Evolutionary conservation across 2,113 vertebrate species (phyloP).

Genomic region (Tragelaphus buxtoni): DNA sequence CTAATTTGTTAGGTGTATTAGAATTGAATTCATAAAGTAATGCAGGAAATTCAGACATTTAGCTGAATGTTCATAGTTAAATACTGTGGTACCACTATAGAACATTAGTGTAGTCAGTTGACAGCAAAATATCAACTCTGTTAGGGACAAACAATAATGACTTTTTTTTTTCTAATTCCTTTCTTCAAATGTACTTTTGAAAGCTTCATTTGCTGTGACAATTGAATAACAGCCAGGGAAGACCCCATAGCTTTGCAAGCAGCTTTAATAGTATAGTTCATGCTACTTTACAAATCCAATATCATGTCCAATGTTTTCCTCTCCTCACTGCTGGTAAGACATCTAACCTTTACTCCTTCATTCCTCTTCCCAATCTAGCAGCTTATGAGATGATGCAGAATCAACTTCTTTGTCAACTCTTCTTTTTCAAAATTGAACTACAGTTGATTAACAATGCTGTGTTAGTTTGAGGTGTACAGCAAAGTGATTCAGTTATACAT

Average conservation of each 20-base stretch:
- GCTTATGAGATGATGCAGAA: not conserved
- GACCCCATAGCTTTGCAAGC: not conserved
- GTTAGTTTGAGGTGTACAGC: not conserved
- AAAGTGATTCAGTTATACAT: not conserved
- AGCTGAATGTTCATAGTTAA: not conserved
- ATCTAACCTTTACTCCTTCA: not conserved
- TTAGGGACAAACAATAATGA: not conserved
- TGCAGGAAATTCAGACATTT: not conserved
- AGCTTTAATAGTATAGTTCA: not conserved
- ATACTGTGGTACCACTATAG: not conserved
- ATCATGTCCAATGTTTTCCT: not conserved
- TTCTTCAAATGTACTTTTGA: conserved; percentile 20
- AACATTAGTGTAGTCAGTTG: not conserved
- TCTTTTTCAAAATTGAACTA: not conserved
- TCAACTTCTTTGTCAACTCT: not conserved
- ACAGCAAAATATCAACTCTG: not conserved
- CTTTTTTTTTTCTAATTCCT: not conserved
- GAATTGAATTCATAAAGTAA: not conserved
- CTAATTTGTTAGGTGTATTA: not conserved
- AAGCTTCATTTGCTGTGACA: not conserved
- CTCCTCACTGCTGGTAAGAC: not conserved
- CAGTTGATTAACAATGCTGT: not conserved
- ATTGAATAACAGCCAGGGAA: not conserved
- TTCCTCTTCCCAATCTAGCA: not conserved
- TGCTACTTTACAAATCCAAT: not conserved